phyloP scores from a whole-genome alignment of 2,113 vertebrate species.

The Aplodontia rufa region DNA sequence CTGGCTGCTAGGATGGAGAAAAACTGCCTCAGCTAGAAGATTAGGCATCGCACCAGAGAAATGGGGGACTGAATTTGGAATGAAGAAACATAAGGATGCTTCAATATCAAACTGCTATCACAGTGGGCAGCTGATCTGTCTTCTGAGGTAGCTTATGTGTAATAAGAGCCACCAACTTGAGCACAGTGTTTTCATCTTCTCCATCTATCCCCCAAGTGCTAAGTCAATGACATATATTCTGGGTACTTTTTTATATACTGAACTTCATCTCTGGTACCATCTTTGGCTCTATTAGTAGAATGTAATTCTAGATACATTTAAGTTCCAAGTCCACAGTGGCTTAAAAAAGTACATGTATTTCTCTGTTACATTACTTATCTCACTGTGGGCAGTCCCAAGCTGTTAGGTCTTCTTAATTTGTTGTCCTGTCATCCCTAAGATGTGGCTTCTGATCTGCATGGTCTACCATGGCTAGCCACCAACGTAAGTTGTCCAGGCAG shows the following conservation, averaged over 20 bases:
- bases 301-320: background rate
- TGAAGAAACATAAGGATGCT: background rate
- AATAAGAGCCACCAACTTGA: background rate
- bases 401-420: background rate
- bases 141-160: background rate
- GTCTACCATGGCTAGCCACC: background rate
- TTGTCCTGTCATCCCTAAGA: background rate
- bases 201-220: background rate
- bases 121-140: background rate
- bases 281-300: background rate
- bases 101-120: background rate
- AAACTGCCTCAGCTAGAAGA: background rate
- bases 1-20: background rate
- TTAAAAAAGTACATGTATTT: background rate
- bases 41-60: background rate
- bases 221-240: background rate
- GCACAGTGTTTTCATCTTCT: background rate
- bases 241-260: background rate
- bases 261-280: background rate
- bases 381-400: background rate
- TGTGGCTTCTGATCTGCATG: background rate
- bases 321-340: background rate
- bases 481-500: background rate
- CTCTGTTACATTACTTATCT: background rate
- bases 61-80: background rate